Evolutionary conservation across 1,140 invertebrate species (phyloP).

Genomic region (Epicauta chinensis): DNA sequence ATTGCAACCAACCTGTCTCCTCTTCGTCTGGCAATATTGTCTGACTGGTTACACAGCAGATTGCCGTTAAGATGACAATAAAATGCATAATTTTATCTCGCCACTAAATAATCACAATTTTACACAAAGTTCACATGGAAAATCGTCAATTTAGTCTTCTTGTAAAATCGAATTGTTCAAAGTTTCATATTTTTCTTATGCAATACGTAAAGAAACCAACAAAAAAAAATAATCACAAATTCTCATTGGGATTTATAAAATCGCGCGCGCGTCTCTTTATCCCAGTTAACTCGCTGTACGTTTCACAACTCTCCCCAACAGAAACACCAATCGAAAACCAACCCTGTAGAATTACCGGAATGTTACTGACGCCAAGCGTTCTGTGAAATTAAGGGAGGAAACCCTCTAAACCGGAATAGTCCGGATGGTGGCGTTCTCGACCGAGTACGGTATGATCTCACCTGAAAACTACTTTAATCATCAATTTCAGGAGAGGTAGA

Average conservation of each 20-base stretch:
- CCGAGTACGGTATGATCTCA: conserved; percentile 9
- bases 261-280: too few relatives aligned
- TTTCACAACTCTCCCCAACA: too few relatives aligned
- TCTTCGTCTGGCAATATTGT: conserved; percentile 20
- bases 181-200: too few relatives aligned
- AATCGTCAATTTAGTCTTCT: neutral
- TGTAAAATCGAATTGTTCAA: too few relatives aligned
- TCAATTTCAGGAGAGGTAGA: conserved; percentile 10
- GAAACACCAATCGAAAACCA: conserved; percentile 3
- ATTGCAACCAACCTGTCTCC: conserved; percentile 17
- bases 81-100: conserved; percentile 3
- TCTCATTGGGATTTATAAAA: too few relatives aligned
- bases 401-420: conserved; percentile 5
- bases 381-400: conserved; percentile 14
- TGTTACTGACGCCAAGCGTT: conserved; percentile 15
- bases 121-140: neutral
- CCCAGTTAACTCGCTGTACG: too few relatives aligned
- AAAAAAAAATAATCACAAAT: too few relatives aligned
- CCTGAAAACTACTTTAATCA: conserved; percentile 15
- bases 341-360: conserved; percentile 6
- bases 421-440: neutral
- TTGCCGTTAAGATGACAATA: conserved; percentile 4
- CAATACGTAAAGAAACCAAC: too few relatives aligned
- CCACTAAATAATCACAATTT: conserved; percentile 5
- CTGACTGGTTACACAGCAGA: conserved; percentile 12